Base-by-base conservation (phyloP, 1,140 invertebrate genomes). In the Drosophila murphyi region DNA sequence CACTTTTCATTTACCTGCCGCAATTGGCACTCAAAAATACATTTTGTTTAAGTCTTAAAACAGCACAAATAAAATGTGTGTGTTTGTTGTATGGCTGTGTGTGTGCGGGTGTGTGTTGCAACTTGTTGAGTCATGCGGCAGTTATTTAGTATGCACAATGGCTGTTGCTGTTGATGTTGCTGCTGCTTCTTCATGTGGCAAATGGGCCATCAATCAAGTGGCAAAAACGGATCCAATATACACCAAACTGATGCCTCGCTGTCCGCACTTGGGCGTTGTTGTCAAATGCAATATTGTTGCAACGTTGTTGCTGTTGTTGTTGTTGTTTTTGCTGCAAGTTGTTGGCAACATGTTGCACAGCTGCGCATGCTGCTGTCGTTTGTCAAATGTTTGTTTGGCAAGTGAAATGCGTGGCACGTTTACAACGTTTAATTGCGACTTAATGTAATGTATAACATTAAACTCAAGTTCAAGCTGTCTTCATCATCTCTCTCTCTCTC, bases 111-210 rank as follows among this genome's bases (percentile, higher is more conserved):
- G 57, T 35, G 57, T 64, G 68, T 70, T 82, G 79, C 75, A 78
- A 86, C 83, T 88, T 87, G 82, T 86, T 86, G 82, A 86, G 82
- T 88, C 82, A 86, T 78, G 78, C 50, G 60, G 61, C 59, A 68
- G 78, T 86, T 86, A 57, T 67, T 86, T 86, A 87, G 83, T 75
- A 87, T 88, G 74, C 83, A 72, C 70, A 76, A 82, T 75, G 69
- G 77, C 64, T 50, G 45, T 50, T 43, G 10, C 28, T 41, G 39
- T 32, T 45, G 29, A 10, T 57, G 28, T 5, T 28, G 3, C 43
- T 43, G 7, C 41, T 59, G 32, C 31, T 28, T 48, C 57, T 28
- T 28, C 5, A 10, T 35, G 43, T 43, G 39, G 80, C 64, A 51
- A 54, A 52, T 50, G 62, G 68, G 20, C 51, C 77, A 77, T 74